Evolutionary conservation across 1,140 invertebrate species (phyloP).

Genomic region (Dufourea novaeangliae): DNA sequence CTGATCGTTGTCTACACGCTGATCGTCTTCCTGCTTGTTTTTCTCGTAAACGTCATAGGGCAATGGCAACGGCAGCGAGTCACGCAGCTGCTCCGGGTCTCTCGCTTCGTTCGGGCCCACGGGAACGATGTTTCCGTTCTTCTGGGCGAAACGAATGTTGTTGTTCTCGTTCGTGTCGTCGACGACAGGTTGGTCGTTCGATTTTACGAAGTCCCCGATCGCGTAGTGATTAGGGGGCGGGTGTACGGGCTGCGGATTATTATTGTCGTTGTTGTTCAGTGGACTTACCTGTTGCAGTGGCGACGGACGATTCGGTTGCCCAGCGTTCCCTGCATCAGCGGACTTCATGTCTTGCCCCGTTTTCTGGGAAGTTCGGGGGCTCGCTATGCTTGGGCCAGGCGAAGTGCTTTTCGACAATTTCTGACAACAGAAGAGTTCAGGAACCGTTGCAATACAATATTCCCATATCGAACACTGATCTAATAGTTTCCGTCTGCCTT

Average conservation of each 20-base stretch:
- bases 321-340: background rate
- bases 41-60: constrained; percentile 49
- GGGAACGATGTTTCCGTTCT: constrained; percentile 73
- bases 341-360: constrained; percentile 26
- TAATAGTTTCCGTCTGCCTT: too few species aligned
- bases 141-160: constrained; percentile 69
- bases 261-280: constrained; percentile 66
- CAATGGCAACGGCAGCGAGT: constrained; percentile 53
- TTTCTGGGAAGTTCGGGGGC: background rate
- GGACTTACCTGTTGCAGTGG: constrained; percentile 78
- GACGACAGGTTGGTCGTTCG: constrained; percentile 49
- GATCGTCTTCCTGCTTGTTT: constrained; percentile 5
- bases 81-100: constrained; percentile 30
- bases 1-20: background rate
- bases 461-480: too few species aligned
- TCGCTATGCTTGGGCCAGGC: background rate
- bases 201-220: constrained; percentile 46
- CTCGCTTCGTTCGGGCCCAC: constrained; percentile 68
- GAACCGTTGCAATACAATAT: background rate
- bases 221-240: constrained; percentile 67
- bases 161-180: constrained; percentile 55
- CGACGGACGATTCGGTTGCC: constrained; percentile 54
- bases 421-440: constrained; percentile 44
- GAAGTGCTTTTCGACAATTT: constrained; percentile 34
- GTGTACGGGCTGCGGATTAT: constrained; percentile 69